Evolutionary conservation across 1,140 invertebrate species (phyloP).

Genomic region (Drosophila pseudoananassae): DNA sequence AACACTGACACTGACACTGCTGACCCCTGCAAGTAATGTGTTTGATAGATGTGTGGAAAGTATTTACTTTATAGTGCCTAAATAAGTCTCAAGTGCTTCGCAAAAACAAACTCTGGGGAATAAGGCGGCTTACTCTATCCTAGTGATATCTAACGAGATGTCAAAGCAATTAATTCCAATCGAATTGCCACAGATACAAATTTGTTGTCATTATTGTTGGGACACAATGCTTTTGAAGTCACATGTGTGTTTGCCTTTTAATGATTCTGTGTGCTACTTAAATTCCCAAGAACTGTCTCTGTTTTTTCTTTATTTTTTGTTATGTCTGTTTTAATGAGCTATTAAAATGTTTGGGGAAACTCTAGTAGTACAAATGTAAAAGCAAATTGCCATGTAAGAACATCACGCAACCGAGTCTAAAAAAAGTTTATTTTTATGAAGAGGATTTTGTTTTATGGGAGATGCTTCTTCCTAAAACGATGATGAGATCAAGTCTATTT

Average conservation of each 20-base stretch:
- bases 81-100: slow-evolving; percentile 46
- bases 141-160: slow-evolving; percentile 39
- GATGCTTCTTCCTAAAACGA: slow-evolving; percentile 11
- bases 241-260: slow-evolving; percentile 62
- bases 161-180: slow-evolving; percentile 71
- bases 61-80: background rate
- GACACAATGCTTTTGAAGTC: slow-evolving; percentile 49
- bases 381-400: slow-evolving; percentile 7
- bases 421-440: slow-evolving; percentile 16
- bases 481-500: slow-evolving; percentile 23
- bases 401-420: background rate
- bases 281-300: slow-evolving; percentile 47
- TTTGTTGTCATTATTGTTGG: slow-evolving; percentile 10
- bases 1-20: slow-evolving; percentile 32
- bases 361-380: slow-evolving; percentile 35
- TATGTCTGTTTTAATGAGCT: slow-evolving; percentile 59
- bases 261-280: slow-evolving; percentile 67
- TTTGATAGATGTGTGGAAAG: slow-evolving; percentile 1
- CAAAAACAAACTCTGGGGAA: slow-evolving; percentile 9
- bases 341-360: slow-evolving; percentile 57
- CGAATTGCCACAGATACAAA: slow-evolving; percentile 49
- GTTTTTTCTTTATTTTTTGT: slow-evolving; percentile 6
- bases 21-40: slow-evolving; percentile 31
- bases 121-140: background rate
- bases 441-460: slow-evolving; percentile 33